These are phyloP conservation scores for Zaprionus taronus DNA, from an alignment of 1,140 invertebrate genomes.

Conservation along the genomic window DNA sequence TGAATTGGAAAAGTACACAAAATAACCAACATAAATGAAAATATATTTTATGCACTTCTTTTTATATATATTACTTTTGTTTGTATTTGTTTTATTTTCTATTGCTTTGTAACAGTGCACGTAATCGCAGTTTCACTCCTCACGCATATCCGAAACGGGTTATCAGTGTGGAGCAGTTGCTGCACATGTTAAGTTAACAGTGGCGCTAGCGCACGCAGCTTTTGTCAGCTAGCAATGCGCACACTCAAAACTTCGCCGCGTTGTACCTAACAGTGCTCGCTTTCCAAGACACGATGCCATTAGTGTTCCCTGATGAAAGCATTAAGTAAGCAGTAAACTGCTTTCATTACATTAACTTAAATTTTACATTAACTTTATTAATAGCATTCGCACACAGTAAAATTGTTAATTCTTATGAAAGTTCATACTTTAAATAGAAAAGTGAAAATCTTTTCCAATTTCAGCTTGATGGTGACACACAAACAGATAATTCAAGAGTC, in stretches of 20 bases:
- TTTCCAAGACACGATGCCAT: too few species aligned
- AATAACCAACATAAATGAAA: neutral
- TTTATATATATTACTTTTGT: neutral
- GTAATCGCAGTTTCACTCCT: neutral
- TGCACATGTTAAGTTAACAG: constrained; percentile 4
- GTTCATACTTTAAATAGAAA: too few species aligned
- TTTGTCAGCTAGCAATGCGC: constrained; percentile 4
- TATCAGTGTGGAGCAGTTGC: constrained; percentile 12
- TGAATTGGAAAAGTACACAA: neutral
- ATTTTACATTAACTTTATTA: too few species aligned
- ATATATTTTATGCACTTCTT: neutral
- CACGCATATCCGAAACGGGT: neutral
- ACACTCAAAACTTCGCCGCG: neutral
- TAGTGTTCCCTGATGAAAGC: too few species aligned
- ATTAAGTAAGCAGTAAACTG: too few species aligned
- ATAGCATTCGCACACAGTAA: too few species aligned
- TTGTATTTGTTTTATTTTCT: neutral
- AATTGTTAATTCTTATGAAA: too few species aligned
- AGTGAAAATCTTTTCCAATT: neutral
- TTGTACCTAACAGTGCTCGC: too few species aligned
- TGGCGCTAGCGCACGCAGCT: neutral
- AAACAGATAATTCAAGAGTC: constrained; percentile 29
- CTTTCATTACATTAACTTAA: too few species aligned
- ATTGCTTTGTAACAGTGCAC: neutral
- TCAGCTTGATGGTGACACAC: constrained; percentile 61